A percentile compares a stretch with the other conserved stretches of the same genome.
phyloP scores from a whole-genome alignment of 1,140 invertebrate species.

The Cepaea nemoralis region DNA sequence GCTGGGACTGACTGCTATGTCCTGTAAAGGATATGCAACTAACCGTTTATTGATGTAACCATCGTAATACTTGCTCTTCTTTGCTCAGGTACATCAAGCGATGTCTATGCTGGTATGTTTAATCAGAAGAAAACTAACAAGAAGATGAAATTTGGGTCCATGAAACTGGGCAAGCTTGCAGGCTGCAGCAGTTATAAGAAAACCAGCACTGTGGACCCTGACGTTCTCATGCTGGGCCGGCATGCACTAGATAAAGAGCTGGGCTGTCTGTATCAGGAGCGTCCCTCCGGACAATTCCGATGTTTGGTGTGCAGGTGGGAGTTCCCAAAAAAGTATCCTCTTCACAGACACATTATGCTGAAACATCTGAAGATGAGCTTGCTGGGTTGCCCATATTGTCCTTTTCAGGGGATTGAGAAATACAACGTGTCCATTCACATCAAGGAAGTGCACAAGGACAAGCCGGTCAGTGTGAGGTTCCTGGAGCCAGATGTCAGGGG shows the following conservation, averaged over 20 bases:
- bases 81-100: too few species aligned
- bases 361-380: constrained; percentile 51
- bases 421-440: constrained; percentile 50
- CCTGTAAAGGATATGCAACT: too few species aligned
- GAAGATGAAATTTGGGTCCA: neutral
- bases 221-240: constrained; percentile 45
- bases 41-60: too few species aligned
- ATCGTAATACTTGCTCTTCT: too few species aligned
- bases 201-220: constrained; percentile 25
- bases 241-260: constrained; percentile 46
- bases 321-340: constrained; percentile 47
- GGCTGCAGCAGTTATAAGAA: neutral
- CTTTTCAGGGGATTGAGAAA: constrained; percentile 47
- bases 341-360: constrained; percentile 50
- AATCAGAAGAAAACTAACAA: neutral
- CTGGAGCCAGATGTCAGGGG: constrained; percentile 38
- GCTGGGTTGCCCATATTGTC: constrained; percentile 48
- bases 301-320: constrained; percentile 50
- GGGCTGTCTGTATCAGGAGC: constrained; percentile 37
- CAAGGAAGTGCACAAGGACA: constrained; percentile 45
- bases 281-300: neutral
- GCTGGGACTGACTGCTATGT: too few species aligned
- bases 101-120: too few species aligned
- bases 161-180: neutral
- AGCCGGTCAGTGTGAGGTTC: constrained; percentile 33